Evolutionary conservation across 1,140 invertebrate species (phyloP), one percentile per base, ranked within the genome.

Genomic region (Diprion similis): DNA sequence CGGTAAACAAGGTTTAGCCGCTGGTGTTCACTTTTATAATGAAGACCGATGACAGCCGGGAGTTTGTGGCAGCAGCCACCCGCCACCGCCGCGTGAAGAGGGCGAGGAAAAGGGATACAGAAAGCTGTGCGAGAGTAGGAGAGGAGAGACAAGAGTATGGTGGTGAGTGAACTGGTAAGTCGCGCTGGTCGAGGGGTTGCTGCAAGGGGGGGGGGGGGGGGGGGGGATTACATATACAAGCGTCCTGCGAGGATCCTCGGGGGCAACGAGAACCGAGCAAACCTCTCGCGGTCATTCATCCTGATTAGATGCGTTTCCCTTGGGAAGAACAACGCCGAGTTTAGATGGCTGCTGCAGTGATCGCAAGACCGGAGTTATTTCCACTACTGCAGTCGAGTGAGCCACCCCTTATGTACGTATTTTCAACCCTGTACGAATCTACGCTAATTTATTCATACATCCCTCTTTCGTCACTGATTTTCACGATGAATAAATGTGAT

Each of bases 251-350:
- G 24, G 51, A 17, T 10, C 11, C 51, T 17, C 11, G 51, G 51
- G 51, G 51, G 51, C 24, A 37, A 37, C 24, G 24, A 37, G 24
- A 4, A 6, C 24, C 24, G 24, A 37, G 24, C 24, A 37, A 37
- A 37, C 24, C 24, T 37, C 24, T 37, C 24, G 11, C 51, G 51
- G 77, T 80, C 80, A 84, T 84, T 83, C 82, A 84, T 84, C 74
- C 81, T 84, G 81, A 84, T 84, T 84, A 84, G 80, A 84, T 79
- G 78, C 70, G 79, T 77, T 81, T 84, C 81, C 80, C 81, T 71
- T 75, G 78, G 81, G 81, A 82, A 78, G 77, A 77, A 37, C 71
- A 67, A 70, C 70, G 74, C 77, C 76, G 24, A 37, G 24, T 37
- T 37, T 37, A 37, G 24, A 37, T 37, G 24, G 24, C 6, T 37